Percentiles rank a stretch among this genome's conserved stretches.
phyloP scores from a whole-genome alignment of 2,888 invertebrate genomes.

The Mantis religiosa region DNA sequence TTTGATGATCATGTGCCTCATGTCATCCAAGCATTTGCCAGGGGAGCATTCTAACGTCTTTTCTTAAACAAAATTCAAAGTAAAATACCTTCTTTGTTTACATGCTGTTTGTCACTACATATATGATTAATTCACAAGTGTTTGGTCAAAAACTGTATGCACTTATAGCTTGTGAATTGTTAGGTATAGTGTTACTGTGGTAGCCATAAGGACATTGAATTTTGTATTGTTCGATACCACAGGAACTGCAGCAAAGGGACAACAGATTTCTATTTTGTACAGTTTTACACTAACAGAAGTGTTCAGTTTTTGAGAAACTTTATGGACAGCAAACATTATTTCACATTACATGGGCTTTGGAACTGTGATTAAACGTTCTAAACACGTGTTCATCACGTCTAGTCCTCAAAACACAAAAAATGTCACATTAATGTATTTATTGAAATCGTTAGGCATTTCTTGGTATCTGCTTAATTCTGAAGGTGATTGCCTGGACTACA shows the following conservation, averaged over 20 bases:
- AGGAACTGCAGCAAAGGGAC: not conserved
- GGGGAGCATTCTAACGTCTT: slow-evolving; percentile 46
- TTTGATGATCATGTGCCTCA: slow-evolving; percentile 60
- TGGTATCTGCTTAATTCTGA: not conserved
- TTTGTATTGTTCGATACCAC: not conserved
- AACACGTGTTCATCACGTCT: not conserved
- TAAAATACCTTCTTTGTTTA: not conserved
- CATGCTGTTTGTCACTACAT: not conserved
- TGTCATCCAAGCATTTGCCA: slow-evolving; percentile 60
- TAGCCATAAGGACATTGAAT: not conserved
- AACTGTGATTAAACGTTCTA: not conserved
- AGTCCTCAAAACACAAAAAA: not conserved
- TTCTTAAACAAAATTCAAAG: not conserved
- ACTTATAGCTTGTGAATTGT: not conserved
- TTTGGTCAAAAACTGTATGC: not conserved
- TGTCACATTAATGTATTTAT: too few species aligned
- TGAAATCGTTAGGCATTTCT: not conserved
- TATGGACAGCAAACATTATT: not conserved
- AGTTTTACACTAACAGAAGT: not conserved
- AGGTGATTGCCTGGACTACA: not conserved
- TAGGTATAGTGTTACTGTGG: not conserved
- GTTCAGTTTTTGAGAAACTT: not conserved
- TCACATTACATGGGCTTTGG: not conserved
- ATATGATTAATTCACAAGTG: not conserved
- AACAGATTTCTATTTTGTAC: not conserved